These are phyloP conservation scores for Sardinella longiceps DNA, from an alignment of 2,797 vertebrate genomes.

Conservation along the genomic window DNA sequence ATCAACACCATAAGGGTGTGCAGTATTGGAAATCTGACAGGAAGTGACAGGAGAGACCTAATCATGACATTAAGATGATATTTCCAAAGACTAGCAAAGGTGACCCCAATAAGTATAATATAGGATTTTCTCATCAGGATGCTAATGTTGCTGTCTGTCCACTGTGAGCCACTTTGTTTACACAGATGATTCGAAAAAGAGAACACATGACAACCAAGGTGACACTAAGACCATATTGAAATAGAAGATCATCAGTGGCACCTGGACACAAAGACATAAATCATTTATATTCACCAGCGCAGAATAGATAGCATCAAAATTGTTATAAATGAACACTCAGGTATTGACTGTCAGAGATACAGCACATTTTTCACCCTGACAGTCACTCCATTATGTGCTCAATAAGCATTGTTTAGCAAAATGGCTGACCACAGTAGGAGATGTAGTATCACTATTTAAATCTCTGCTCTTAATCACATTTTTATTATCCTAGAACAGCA, in stretches of 20 bases:
- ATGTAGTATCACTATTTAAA: neutral
- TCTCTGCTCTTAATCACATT: neutral
- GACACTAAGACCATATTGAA: slow-evolving; percentile 50
- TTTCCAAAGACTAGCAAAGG: neutral
- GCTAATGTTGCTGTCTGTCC: slow-evolving; percentile 15
- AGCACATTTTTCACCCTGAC: slow-evolving; percentile 25
- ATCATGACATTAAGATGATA: slow-evolving; percentile 21
- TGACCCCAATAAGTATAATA: neutral
- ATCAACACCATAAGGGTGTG: neutral
- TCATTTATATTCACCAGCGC: slow-evolving; percentile 25
- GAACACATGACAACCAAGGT: slow-evolving; percentile 38
- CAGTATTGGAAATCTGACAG: slow-evolving; percentile 8
- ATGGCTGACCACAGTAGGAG: neutral
- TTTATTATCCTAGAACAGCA: neutral
- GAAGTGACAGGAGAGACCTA: neutral
- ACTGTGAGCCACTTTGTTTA: neutral
- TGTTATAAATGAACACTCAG: slow-evolving; percentile 33
- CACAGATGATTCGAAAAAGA: slow-evolving; percentile 36
- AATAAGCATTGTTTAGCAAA: slow-evolving; percentile 13
- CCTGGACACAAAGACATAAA: slow-evolving; percentile 35
- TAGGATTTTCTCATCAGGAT: neutral
- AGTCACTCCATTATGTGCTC: slow-evolving; percentile 32
- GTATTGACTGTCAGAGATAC: neutral
- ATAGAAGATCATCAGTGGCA: slow-evolving; percentile 35
- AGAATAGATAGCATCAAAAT: slow-evolving; percentile 32